Evolutionary conservation across 92 coral and sea anemone genomes (phyloP), one percentile per base, ranked within the genome.

Genomic region (Montipora capitata): DNA sequence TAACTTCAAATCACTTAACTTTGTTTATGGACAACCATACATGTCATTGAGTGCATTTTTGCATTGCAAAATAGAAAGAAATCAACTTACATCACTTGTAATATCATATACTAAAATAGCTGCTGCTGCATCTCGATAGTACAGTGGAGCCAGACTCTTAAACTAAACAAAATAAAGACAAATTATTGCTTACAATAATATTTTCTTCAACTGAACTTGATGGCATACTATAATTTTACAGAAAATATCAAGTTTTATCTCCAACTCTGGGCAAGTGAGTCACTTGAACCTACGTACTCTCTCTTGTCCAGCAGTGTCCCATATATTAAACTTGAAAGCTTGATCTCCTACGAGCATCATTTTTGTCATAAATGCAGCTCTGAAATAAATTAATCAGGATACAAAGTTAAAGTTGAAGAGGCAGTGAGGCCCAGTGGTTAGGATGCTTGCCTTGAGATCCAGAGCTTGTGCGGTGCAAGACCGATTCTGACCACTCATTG

Each of bases 231-330:
- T 38, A 5, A 11, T 39, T 12, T 35, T 0, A 68, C 14, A 68
- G 73, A 17, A 40, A 2, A 69, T 13, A 40, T 40, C 40, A 27
- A 27, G 35, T 27, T 1, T 20, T 27, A 27, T 27, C 27, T 41
- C 14, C 13, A 12, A 14, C 5, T 13, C 17, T n/a, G 15, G 65
- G 15, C 35, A 27, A 27, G 35, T 27, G 35, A 27, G 35, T 27
- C 35, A 27, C 35, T 41, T 43, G 41, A 3, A 61, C 91, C 61
- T 68, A 27, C 27, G 27, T 20, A 97, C 99, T 93, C 99, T 92
- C 79, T 97, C 99, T 71, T 97, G 99, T 3, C 99, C 99, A 9
- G 99, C 99, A 2, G 99, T 97, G 70, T 97, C 99, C 99, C 99
- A 97, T 48, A 97, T 97, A 81, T 97, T 96, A 84, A 97, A 97